Percentiles rank a stretch among this genome's conserved stretches.
phyloP scores from a whole-genome alignment of 2,888 invertebrate species.

The Colletes collaris region DNA sequence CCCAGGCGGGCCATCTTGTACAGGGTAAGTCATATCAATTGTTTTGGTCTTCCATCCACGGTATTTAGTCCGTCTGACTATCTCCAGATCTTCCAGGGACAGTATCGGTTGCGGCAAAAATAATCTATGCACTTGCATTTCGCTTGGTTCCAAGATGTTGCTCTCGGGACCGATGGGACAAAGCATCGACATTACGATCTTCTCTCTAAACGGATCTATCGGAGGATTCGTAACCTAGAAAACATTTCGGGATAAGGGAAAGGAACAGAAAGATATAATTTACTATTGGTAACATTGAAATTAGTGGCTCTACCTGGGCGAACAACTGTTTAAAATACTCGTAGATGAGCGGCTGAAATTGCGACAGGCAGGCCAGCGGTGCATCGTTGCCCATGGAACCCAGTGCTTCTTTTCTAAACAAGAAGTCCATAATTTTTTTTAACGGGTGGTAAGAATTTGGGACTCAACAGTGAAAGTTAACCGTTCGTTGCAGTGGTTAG shows the following conservation, averaged over 20 bases:
- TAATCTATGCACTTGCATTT: slow-evolving; percentile 94
- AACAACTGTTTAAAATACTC: slow-evolving; percentile 99
- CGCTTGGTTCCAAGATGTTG: slow-evolving; percentile 95
- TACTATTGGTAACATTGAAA: too few species aligned
- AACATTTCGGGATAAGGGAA: not conserved
- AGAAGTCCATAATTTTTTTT: not conserved
- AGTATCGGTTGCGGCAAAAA: slow-evolving; percentile 97
- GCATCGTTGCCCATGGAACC: slow-evolving; percentile 99
- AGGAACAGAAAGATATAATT: not conserved
- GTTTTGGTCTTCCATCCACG: slow-evolving; percentile 95
- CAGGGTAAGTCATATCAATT: slow-evolving; percentile 95
- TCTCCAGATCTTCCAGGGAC: slow-evolving; percentile 94
- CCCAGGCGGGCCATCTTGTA: slow-evolving; percentile 89
- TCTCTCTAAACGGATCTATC: slow-evolving; percentile 99
- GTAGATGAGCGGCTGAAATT: slow-evolving; percentile 96
- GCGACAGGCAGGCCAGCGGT: slow-evolving; percentile 97
- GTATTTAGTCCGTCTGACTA: slow-evolving; percentile 92
- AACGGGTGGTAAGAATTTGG: not conserved
- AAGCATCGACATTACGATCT: slow-evolving; percentile 98
- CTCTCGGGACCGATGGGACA: slow-evolving; percentile 98
- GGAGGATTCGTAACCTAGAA: slow-evolving; percentile 97
- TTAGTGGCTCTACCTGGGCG: slow-evolving; percentile 89
- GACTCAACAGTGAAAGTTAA: too few species aligned
- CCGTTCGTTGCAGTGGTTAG: not conserved
- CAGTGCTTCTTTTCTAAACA: slow-evolving; percentile 95